phyloP scores from a whole-genome alignment of 2,888 invertebrate species.

The Drosophila formosana region DNA sequence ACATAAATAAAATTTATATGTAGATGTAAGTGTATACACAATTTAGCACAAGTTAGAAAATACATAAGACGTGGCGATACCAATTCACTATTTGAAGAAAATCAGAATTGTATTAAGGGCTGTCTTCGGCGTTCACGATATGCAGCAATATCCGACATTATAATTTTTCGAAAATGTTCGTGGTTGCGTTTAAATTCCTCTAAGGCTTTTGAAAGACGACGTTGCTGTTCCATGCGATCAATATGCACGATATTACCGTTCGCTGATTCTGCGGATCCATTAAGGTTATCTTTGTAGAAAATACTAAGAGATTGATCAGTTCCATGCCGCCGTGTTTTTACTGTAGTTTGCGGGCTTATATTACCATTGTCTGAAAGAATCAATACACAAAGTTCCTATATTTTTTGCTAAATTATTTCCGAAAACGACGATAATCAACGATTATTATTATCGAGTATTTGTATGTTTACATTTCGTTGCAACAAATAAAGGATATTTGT shows the following conservation, averaged over 20 bases:
- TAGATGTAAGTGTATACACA: conserved; percentile 20
- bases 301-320: conserved; percentile 11
- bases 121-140: conserved; percentile 74
- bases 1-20: conserved; percentile 47
- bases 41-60: conserved; percentile 57
- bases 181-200: conserved; percentile 74
- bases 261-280: conserved; percentile 50
- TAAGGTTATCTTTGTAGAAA: conserved; percentile 47
- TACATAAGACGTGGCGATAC: conserved; percentile 7
- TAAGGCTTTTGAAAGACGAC: conserved; percentile 29
- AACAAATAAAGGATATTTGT: conserved; percentile 6
- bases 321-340: conserved; percentile 30
- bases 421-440: conserved; percentile 18
- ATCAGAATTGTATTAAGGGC: conserved; percentile 83
- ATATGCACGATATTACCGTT: conserved; percentile 25
- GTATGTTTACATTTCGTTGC: conserved; percentile 33
- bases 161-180: conserved; percentile 75
- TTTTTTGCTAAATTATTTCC: conserved; percentile 24
- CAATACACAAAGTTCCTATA: conserved; percentile 13
- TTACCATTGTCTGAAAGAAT: conserved; percentile 69
- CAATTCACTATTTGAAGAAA: neutral
- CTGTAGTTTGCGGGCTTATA: conserved; percentile 48
- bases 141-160: conserved; percentile 79
- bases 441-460: neutral
- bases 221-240: conserved; percentile 45